phyloP scores from a whole-genome alignment of 2,113 vertebrate species.

The Scopus umbretta region DNA sequence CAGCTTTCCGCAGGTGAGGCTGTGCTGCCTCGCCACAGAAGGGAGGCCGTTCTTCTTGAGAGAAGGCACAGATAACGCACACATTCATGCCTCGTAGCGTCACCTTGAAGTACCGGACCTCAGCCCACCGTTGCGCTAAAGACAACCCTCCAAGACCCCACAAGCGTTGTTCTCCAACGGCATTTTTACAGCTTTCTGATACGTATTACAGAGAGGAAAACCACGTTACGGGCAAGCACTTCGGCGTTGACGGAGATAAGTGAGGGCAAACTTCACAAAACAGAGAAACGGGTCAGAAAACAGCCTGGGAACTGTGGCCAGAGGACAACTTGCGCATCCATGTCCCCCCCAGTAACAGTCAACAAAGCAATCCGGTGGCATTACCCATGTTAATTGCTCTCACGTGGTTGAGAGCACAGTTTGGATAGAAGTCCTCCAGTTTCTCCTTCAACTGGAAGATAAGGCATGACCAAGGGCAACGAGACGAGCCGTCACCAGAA shows the following conservation, averaged over 20 bases:
- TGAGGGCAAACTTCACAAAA: neutral
- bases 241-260: neutral
- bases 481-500: neutral
- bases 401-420: neutral
- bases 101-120: neutral
- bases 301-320: fast-evolving
- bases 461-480: neutral
- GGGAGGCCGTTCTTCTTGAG: neutral
- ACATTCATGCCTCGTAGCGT: fast-evolving
- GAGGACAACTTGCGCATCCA: neutral
- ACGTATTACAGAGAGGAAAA: neutral
- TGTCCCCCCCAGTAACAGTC: neutral
- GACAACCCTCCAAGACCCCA: fast-evolving
- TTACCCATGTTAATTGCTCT: neutral
- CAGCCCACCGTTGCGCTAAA: neutral
- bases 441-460: neutral
- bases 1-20: too few relatives aligned
- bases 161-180: fast-evolving
- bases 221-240: fast-evolving
- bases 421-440: neutral
- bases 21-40: fast-evolving
- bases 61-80: fast-evolving
- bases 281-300: neutral
- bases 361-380: fast-evolving
- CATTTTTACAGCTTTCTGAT: neutral